These are phyloP conservation scores for Disparrhopalites patrizii DNA, from an alignment of 2,888 invertebrate species.

Conservation along the genomic window DNA sequence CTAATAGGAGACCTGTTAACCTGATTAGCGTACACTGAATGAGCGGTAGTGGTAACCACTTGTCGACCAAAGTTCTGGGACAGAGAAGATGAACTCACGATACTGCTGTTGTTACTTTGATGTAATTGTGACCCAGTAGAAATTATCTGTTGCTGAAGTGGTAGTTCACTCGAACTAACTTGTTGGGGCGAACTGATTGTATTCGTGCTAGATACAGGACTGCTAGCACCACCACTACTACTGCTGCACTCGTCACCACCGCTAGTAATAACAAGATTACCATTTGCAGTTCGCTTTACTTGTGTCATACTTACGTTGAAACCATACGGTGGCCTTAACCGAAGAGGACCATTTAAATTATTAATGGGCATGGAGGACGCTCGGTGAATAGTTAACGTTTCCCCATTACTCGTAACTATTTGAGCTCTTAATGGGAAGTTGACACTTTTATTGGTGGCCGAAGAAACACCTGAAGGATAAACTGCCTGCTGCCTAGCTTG, in stretches of 20 bases:
- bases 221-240: not conserved
- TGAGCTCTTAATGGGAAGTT: constrained; percentile 46
- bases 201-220: not conserved
- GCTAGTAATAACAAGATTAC: constrained; percentile 27
- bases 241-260: not conserved
- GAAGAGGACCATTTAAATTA: constrained; percentile 33
- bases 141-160: constrained; percentile 7
- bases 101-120: not conserved
- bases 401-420: constrained; percentile 47
- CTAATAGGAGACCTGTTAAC: constrained; percentile 21
- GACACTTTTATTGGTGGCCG: not conserved
- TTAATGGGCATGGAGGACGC: constrained; percentile 33
- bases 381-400: constrained; percentile 47
- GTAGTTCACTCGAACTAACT: constrained; percentile 12
- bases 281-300: constrained; percentile 39
- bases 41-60: not conserved
- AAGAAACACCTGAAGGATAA: not conserved
- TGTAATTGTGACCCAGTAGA: constrained; percentile 15
- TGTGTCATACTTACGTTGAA: constrained; percentile 37
- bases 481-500: not conserved
- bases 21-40: not conserved
- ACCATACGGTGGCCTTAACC: constrained; percentile 36
- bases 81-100: not conserved
- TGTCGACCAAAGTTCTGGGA: constrained; percentile 15
- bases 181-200: constrained; percentile 18